Base-by-base conservation (phyloP, 2,113 vertebrate genomes). In the Lophotis ruficrista region DNA sequence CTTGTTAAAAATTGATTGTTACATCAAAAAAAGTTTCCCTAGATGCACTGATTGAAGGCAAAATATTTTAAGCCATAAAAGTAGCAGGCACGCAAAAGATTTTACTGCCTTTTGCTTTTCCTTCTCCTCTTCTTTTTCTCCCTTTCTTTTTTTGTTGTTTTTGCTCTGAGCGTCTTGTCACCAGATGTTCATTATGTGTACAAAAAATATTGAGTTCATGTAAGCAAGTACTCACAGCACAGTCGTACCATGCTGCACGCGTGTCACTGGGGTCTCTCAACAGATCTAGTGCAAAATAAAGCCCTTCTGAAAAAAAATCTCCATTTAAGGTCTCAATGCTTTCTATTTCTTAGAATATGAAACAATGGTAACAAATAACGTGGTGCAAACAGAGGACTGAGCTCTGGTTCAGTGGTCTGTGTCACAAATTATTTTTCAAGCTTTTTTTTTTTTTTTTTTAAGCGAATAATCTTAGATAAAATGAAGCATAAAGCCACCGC, bases 131-230 rank as follows among this genome's bases (percentile, higher is more conserved):
- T 96, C 51, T 31, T 97, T 24, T 2, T 5, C 10, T 33, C 24
- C 35, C 48, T 19, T 65, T 83, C 53, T 50, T 37, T 95, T 64
- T 80, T 81, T 86, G 70, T 92, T 97, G 88, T 76, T 93, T 86
- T 72, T 92, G 58, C 85, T 97, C 78, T 90, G 97, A 96, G 93
- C 89, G 95, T 89, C 96, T 97, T 98, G 97, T 96, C 92, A 96
- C 97, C 98, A 98, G 98, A 98, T 98, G 97, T 98, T 98, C 97
- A 98, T 97, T 98, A 97, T 94, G 70, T 68, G 93, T 45, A 57
- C 66, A 61, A 91, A 91, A 91, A 96, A 95, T 38, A 84, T 4
- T 86, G 87, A 94, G 68, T 56, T 93, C 66, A 62, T 95, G 18
- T 27, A 48, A 91, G 68, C 37, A 73, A 93, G 78, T 82, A 65